These are phyloP conservation scores for Lasioglossum leucozonium DNA, from an alignment of 2,888 invertebrate species.

Conservation along the genomic window DNA sequence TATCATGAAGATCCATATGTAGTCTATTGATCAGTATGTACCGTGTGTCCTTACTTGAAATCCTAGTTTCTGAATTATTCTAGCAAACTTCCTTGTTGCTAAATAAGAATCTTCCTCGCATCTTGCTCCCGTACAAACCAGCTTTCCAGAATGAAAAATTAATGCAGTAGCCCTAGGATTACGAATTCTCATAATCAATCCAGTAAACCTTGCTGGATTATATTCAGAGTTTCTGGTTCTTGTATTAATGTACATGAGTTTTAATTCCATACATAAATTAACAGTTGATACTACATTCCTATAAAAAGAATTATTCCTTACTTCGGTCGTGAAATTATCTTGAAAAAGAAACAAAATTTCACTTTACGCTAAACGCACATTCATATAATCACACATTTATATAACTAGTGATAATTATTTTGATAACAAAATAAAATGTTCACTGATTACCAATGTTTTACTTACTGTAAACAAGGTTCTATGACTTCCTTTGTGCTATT, in stretches of 20 bases:
- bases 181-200: constrained; percentile 93
- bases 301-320: constrained; percentile 73
- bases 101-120: constrained; percentile 92
- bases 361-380: background rate
- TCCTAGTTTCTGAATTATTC: constrained; percentile 93
- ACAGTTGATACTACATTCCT: constrained; percentile 94
- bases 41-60: constrained; percentile 87
- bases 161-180: constrained; percentile 91
- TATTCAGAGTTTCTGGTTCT: constrained; percentile 93
- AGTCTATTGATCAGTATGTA: background rate
- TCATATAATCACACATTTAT: background rate
- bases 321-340: background rate
- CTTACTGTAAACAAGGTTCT: constrained; percentile 81
- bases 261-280: constrained; percentile 89
- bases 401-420: background rate
- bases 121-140: constrained; percentile 92
- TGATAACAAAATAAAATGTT: background rate
- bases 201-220: constrained; percentile 92
- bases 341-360: background rate
- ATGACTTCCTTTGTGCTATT: constrained; percentile 75
- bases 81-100: constrained; percentile 92
- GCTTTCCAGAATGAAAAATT: constrained; percentile 92
- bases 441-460: constrained; percentile 18
- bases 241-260: constrained; percentile 90
- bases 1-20: background rate